These are phyloP conservation scores for Neoarius graeffei DNA, from an alignment of 2,113 vertebrate species.

Conservation along the genomic window DNA sequence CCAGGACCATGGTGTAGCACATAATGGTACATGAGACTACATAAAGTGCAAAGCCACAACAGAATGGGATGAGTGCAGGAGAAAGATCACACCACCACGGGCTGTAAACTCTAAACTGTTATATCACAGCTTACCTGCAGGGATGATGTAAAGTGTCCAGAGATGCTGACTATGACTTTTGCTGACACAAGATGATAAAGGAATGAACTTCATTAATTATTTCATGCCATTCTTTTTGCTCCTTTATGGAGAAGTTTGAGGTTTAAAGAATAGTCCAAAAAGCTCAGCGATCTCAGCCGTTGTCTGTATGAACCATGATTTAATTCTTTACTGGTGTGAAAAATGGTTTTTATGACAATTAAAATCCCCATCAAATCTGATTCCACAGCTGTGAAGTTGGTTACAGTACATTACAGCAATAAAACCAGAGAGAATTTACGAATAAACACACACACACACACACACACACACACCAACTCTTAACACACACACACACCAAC, in stretches of 20 bases:
- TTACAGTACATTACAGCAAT: background rate
- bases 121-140: background rate
- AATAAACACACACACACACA: too few relatives aligned
- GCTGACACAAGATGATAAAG: background rate
- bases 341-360: background rate
- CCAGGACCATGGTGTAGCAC: too few relatives aligned
- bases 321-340: background rate
- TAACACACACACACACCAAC: too few relatives aligned
- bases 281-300: background rate
- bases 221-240: background rate
- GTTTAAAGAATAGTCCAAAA: background rate
- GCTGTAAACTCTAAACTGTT: background rate
- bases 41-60: too few relatives aligned
- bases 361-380: background rate
- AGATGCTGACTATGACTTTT: background rate
- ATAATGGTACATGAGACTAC: too few relatives aligned
- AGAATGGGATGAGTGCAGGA: too few relatives aligned
- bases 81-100: too few relatives aligned
- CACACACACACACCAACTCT: too few relatives aligned
- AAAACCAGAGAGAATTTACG: background rate
- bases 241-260: background rate
- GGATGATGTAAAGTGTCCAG: background rate
- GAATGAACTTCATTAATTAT: background rate
- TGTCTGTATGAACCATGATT: background rate
- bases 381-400: background rate